These are phyloP conservation scores for Odontocolon sp. DNA, from an alignment of 2,888 invertebrate genomes.

Conservation along the genomic window DNA sequence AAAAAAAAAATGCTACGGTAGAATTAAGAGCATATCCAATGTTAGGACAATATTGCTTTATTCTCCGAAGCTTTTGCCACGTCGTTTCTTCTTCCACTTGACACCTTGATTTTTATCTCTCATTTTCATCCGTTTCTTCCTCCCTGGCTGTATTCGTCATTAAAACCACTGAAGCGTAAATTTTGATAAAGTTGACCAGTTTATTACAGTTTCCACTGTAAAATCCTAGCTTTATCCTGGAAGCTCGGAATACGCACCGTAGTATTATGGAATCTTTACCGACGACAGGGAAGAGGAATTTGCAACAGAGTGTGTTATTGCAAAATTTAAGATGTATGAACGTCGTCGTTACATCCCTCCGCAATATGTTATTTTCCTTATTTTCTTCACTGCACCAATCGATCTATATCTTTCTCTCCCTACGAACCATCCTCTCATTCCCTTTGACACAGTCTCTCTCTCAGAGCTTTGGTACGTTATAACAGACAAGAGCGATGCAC, in stretches of 20 bases:
- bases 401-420: slow-evolving; percentile 3
- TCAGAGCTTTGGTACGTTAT: background rate
- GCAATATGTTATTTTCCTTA: slow-evolving; percentile 13
- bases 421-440: background rate
- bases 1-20: too few relatives aligned
- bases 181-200: too few relatives aligned
- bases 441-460: slow-evolving; percentile 19
- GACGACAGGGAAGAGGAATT: background rate
- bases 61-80: too few relatives aligned
- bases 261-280: background rate
- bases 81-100: background rate
- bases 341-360: background rate
- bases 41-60: too few relatives aligned
- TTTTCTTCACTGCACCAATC: slow-evolving; percentile 1
- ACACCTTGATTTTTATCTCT: background rate
- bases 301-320: background rate
- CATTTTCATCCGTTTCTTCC: too few relatives aligned
- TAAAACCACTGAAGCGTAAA: background rate
- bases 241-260: too few relatives aligned
- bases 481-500: background rate
- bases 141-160: background rate
- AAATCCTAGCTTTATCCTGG: too few relatives aligned
- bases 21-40: too few relatives aligned
- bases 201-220: too few relatives aligned
- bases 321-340: background rate